These are phyloP conservation scores for Hydractinia symbiolongicarpus DNA, from an alignment of 30 jellyfish, hydroid and myxozoan genomes.

Conservation along the genomic window DNA sequence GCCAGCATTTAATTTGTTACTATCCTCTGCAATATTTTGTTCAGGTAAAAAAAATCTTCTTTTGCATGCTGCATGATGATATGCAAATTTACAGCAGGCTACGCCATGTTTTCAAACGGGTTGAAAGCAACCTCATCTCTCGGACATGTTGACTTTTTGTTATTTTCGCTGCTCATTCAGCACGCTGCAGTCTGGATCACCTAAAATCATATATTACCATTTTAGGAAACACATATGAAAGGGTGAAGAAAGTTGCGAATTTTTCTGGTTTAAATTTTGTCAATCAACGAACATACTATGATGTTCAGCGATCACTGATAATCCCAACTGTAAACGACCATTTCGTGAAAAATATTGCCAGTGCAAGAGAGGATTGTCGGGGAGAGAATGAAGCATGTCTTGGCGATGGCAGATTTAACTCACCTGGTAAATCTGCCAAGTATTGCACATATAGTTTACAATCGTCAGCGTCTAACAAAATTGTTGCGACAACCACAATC, in stretches of 20 bases:
- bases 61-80: too few relatives aligned
- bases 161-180: too few relatives aligned
- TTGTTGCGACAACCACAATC: slow-evolving; percentile 3
- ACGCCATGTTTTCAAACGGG: too few relatives aligned
- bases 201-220: too few relatives aligned
- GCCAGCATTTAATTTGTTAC: slow-evolving; percentile 5
- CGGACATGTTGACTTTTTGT: too few relatives aligned
- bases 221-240: not conserved
- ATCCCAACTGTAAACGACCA: not conserved
- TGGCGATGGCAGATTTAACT: slow-evolving; percentile 17
- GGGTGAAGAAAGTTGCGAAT: not conserved
- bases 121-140: too few relatives aligned
- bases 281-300: not conserved
- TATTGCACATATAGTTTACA: slow-evolving; percentile 14
- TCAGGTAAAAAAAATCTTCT: not conserved
- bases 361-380: not conserved
- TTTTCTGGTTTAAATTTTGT: not conserved
- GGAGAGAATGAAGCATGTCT: not conserved
- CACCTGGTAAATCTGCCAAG: slow-evolving; percentile 18
- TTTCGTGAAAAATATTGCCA: not conserved
- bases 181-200: too few relatives aligned
- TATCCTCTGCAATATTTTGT: slow-evolving; percentile 8
- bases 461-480: not conserved
- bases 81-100: too few relatives aligned
- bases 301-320: slow-evolving; percentile 6